Base-by-base conservation (phyloP, 2,888 invertebrate genomes). In the Drepanosiphum platanoidis region DNA sequence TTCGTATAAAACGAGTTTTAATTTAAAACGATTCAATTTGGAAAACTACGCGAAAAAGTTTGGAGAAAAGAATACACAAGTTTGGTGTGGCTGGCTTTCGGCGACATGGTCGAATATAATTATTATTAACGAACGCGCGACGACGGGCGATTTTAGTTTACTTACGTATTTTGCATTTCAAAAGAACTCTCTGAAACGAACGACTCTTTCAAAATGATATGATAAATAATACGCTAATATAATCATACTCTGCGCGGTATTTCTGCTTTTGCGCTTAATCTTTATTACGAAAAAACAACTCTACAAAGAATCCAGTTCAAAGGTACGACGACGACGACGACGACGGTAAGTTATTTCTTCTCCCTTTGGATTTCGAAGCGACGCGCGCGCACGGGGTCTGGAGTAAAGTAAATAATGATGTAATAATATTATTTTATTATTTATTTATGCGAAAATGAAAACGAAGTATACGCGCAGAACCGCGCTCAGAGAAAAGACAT, bases 191-290 rank as follows among this genome's bases (percentile, higher is more conserved):
- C 32, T n/a, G 39, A 13, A 61, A 82, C 18, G 39, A 82, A 58
- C 18, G 61, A 72, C 32, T 72, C 72, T 81, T 72, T 71, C 32
- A 72, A 70, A n/a, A 70, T 58, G 11, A 36, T 58, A 79, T 46
- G 46, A 79, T 70, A 58, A 80, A 81, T 70, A 82, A 82, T 72
- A 81, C 61, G 61, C 58, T 81, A 81, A 81, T 71, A 79, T 81
- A 70, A 70, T 81, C 70, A 70, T 32, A 30, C 30, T 58, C 13
- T 52, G 70, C 30, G 30, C 30, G 30, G 80, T 30, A 81, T 74
- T 70, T 70, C 30, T 39, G 52, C 36, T 58, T 70, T 70, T 70
- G 52, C 5, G 58, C 22, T 70, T 70, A 70, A 70, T 81, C 52
- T 81, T 81, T 70, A 80, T 70, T 70, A 80, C 27, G 22, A 58